A percentile compares a stretch with the other conserved stretches of the same genome.
phyloP scores from a whole-genome alignment of 2,888 invertebrate species.

The Eristalis arbustorum region DNA sequence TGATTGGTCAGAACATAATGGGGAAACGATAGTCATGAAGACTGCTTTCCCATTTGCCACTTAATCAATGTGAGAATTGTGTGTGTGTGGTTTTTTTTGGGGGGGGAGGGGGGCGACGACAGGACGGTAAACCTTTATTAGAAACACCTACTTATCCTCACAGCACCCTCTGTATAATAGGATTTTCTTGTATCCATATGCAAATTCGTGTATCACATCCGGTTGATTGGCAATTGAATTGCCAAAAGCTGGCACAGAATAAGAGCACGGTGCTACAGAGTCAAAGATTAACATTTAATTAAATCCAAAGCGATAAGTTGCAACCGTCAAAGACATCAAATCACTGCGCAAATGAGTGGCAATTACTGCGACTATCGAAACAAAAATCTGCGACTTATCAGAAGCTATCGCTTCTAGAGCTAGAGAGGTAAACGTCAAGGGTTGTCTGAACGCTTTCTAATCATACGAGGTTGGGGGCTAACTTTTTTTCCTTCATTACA shows the following conservation, averaged over 20 bases:
- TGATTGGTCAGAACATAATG: not conserved
- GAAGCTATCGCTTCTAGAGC: conserved; percentile 13
- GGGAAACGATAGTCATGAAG: conserved; percentile 3
- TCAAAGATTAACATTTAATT: conserved; percentile 58
- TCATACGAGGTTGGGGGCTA: conserved; percentile 11
- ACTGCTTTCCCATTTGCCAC: not conserved
- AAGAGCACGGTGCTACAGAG: not conserved
- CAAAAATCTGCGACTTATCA: conserved; percentile 42
- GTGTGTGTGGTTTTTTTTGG: not conserved
- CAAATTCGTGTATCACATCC: conserved; percentile 42
- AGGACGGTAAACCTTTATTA: not conserved
- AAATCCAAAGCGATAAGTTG: conserved; percentile 41
- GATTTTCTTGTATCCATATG: conserved; percentile 18
- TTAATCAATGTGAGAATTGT: not conserved
- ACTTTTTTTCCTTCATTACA: not conserved
- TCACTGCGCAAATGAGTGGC: conserved; percentile 22
- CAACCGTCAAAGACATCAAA: conserved; percentile 4
- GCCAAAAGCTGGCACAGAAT: conserved; percentile 7
- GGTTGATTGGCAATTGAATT: conserved; percentile 38
- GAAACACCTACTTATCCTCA: not conserved
- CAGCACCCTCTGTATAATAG: not conserved
- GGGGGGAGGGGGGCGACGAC: not conserved
- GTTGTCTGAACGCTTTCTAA: not conserved
- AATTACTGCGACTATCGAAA: conserved; percentile 45
- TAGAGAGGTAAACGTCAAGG: not conserved